Evolutionary conservation across 2,888 invertebrate species (phyloP), one percentile per base, ranked within the genome.

Genomic region (Hololepta plana): DNA sequence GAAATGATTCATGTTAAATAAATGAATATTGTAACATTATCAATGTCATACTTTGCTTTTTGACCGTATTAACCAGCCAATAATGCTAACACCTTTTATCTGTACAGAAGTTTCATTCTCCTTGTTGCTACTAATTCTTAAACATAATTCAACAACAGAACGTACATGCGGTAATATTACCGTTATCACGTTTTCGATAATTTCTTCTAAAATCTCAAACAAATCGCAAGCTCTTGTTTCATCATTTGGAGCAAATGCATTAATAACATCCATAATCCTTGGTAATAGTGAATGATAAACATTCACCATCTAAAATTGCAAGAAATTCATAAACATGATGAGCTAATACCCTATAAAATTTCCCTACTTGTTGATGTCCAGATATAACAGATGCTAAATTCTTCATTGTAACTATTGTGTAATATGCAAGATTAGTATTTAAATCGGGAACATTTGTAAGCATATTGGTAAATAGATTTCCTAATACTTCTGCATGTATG

Each of bases 61-160:
- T 3, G 69, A 55, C 29, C 68, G 60, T 7, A 68, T 65, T 22
- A 80, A 43, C 53, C 66, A 68, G 1, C 72, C 70, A 31, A 77
- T 58, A 30, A 73, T 68, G 21, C 64, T 59, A 10, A 80, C 60
- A 2, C 72, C 67, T 49, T 75, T 75, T 3, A 72, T 65, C 42
- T 75, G 64, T 7, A 79, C 56, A 15, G 60, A 55, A 33, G 67
- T 65, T 4, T 67, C 65, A 9, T 70, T 50, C 9, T 60, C 50
- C 24, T 52, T 52, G 32, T 72, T 65, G 30, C 57, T 58, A 7
- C 67, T 65, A 11, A 73, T 58, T 38, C 63, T 60, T 26, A 81
- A 53, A 46, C 74, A 75, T 51, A 77, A 65, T 26, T 69, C 64
- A 5, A 76, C 50, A 7, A 77, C 51, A 11, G 59, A 42, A 42